Base-by-base conservation (phyloP, 2,888 invertebrate genomes). In the Napeogenes sylphis region DNA sequence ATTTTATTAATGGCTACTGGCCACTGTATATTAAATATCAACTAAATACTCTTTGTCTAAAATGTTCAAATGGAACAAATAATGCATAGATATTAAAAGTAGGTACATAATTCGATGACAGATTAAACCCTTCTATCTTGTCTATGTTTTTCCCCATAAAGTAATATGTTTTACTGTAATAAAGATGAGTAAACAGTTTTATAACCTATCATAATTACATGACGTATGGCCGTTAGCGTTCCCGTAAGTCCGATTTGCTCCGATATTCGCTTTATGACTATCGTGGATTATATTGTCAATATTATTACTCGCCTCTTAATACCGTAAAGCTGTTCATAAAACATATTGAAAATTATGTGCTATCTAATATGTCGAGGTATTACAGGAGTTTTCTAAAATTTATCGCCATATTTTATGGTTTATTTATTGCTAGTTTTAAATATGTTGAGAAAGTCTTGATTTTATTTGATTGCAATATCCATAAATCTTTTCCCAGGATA, bases 281-380 rank as follows among this genome's bases (percentile, higher is more conserved):
- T 73, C 74, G 72, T 68, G 85, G 88, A 88, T 89, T 87, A 89
- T 76, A 79, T 77, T 85, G 88, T 86, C 88, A 87, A 88, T 88
- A 87, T 87, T 88, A 89, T 88, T 87, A 87, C 86, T 79, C 85
- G 88, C 82, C 81, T 81, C 80, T 87, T 87, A 87, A 88, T 88
- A 85, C 89, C 87, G 87, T 85, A 87, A 85, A 89, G 87, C 87
- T 77, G 82, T 78, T 78, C 84, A 83, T 87, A 88, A 87, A 87
- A 87, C 82, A 88, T 87, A 88, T 87, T 83, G 87, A 83, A 83
- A 83, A 86, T 84, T 84, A 81, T 81, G 76, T 76, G 78, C 73
- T 74, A 73, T 77, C 78, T 81, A 21, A 21, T 21, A 21, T 21
- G 21, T 21, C 21, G 21, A 21, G 21, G 79, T 80, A 76, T 73